Evolutionary conservation across 1,140 invertebrate genomes (phyloP), one percentile per base, ranked within the genome.

Genomic region (Capitella teleta): DNA sequence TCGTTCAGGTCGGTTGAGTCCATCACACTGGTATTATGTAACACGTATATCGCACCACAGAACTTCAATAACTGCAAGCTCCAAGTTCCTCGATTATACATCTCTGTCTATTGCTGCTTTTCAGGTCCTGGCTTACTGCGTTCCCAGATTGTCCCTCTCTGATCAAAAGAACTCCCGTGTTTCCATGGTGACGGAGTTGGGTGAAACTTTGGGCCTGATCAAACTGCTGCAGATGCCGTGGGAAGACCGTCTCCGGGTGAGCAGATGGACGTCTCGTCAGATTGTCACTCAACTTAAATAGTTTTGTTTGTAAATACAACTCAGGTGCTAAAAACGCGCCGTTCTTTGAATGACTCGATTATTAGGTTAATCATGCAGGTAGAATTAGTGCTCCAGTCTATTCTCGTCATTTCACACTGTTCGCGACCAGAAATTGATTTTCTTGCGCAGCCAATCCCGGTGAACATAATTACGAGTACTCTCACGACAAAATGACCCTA

Each of bases 171-270:
- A 19, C 32, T 23, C 16, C 6, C 25, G 18, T 26, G 45, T 47
- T 8, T 23, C 26, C 14, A 24, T 77, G 59, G 67, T 72, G 26
- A 75, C 73, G 26, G 74, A 77, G 57, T 60, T 76, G n/a, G 75
- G 75, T n/a, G 67, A 73, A 23, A 64, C 71, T 12, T 54, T 76
- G 23, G 69, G 74, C 49, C 63, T 72, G 10, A 69, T 77, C 23
- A 60, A 57, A 53, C 60, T 77, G 1, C 58, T 77, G 25, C 75
- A 75, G 47, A 59, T 75, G 56, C 67, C 73, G 14, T 75, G 74
- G 74, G 71, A 75, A 59, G 67, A 74, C 43, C 57, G 73, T 43
- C 54, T 76, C 16, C 61, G 66, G 56, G 72, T 75, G 62, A 55
- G 64, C 58, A 32, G n/a, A n/a, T n/a, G n/a, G n/a, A n/a, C n/a